Evolutionary conservation across 2,113 vertebrate genomes (phyloP).

Genomic region (Alouatta palliata): DNA sequence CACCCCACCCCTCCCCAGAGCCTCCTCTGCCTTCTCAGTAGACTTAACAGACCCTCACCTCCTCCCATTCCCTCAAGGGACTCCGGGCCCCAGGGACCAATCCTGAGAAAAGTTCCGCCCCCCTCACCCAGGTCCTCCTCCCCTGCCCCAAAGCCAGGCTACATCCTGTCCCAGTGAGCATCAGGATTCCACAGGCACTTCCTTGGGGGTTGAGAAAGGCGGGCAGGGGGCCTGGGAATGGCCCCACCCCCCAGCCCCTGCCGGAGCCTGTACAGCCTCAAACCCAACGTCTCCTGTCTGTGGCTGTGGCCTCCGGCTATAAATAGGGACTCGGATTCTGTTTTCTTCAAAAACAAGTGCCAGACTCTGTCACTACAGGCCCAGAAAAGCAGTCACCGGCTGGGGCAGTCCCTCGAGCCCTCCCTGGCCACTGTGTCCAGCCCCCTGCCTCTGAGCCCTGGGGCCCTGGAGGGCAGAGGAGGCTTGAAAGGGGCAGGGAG

Average conservation of each 20-base stretch:
- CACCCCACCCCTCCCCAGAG: not conserved
- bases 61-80: not conserved
- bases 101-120: constrained; percentile 47
- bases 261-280: constrained; percentile 47
- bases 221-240: constrained; percentile 30
- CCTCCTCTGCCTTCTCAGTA: not conserved
- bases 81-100: constrained; percentile 46
- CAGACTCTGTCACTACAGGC: constrained; percentile 54
- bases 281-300: constrained; percentile 19
- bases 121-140: not conserved
- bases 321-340: constrained; percentile 70
- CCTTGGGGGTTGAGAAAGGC: constrained; percentile 15
- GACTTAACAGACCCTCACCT: constrained; percentile 36
- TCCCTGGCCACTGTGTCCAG: not conserved
- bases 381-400: constrained; percentile 46
- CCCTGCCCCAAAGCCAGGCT: not conserved
- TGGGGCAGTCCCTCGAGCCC: not conserved
- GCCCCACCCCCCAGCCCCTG: not conserved
- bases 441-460: not conserved
- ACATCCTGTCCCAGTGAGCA: constrained; percentile 67
- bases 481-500: not conserved
- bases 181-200: constrained; percentile 65
- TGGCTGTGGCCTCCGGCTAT: constrained; percentile 51
- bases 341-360: constrained; percentile 76
- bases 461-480: not conserved